phyloP scores from a whole-genome alignment of 35 echinoderm and acorn worm genomes.

The Lytechinus pictus region DNA sequence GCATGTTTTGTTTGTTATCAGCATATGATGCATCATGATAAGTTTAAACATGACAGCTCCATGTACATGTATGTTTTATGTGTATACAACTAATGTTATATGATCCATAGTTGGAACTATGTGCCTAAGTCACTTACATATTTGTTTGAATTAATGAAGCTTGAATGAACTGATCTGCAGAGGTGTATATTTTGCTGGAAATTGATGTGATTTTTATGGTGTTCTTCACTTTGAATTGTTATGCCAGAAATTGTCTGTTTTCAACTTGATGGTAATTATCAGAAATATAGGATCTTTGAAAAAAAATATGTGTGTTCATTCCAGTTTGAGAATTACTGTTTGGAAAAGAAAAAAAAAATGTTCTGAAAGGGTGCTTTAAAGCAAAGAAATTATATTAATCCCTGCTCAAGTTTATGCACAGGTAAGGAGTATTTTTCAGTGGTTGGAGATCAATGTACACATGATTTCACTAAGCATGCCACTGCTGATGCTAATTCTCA shows the following conservation, averaged over 20 bases:
- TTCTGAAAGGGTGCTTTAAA: neutral
- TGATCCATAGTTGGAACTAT: neutral
- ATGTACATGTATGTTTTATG: neutral
- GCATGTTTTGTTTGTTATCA: neutral
- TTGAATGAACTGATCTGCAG: constrained; percentile 22
- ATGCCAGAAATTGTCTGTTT: constrained; percentile 12
- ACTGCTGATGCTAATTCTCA: neutral
- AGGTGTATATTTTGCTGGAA: constrained; percentile 41
- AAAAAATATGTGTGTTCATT: neutral
- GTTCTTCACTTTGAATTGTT: constrained; percentile 13
- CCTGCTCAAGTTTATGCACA: neutral
- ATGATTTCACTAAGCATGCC: neutral
- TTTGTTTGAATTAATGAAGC: neutral
- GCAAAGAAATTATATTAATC: neutral
- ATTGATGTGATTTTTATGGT: constrained; percentile 27
- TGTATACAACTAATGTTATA: constrained; percentile 1
- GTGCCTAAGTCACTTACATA: constrained; percentile 23
- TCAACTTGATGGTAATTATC: neutral
- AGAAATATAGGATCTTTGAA: neutral
- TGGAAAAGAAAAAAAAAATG: neutral
- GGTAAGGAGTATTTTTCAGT: neutral
- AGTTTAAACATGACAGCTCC: neutral
- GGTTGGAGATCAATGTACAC: neutral
- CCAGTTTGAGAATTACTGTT: constrained; percentile 3
- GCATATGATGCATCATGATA: neutral